phyloP scores from a whole-genome alignment of 2,888 invertebrate genomes.

The Amblyjoppa proteus region DNA sequence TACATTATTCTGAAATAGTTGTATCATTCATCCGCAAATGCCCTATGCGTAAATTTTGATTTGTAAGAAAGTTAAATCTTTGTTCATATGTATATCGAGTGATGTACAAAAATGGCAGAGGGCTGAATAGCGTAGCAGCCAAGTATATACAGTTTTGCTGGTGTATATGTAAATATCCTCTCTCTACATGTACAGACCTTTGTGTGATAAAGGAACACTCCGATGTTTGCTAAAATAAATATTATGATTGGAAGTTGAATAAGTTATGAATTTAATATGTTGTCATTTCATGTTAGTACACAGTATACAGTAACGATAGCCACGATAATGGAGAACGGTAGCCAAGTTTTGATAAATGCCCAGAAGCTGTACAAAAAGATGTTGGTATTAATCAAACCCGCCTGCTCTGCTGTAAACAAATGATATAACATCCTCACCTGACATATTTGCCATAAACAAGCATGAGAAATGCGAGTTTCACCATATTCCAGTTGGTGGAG shows the following conservation, averaged over 20 bases:
- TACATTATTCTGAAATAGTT: constrained; percentile 1
- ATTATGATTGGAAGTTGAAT: neutral
- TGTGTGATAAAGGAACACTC: neutral
- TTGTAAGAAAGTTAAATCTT: neutral
- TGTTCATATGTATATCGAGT: neutral
- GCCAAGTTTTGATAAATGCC: constrained; percentile 93
- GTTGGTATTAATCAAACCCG: neutral
- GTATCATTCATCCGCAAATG: neutral
- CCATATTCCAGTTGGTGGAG: constrained; percentile 95
- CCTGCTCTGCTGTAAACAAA: neutral
- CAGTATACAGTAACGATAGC: constrained; percentile 70
- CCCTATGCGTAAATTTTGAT: neutral
- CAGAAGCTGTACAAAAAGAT: constrained; percentile 86
- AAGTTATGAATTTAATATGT: neutral
- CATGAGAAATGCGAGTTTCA: constrained; percentile 93
- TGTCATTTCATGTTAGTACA: constrained; percentile 36
- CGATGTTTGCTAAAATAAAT: constrained; percentile 1
- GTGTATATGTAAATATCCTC: neutral
- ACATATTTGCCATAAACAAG: constrained; percentile 93
- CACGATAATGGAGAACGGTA: constrained; percentile 89
- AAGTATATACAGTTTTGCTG: neutral
- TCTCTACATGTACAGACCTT: neutral
- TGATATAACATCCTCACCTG: constrained; percentile 85
- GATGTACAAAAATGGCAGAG: neutral
- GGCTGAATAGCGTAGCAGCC: neutral